phyloP scores from a whole-genome alignment of 2,113 vertebrate genomes.

The Solenodon paradoxus region DNA sequence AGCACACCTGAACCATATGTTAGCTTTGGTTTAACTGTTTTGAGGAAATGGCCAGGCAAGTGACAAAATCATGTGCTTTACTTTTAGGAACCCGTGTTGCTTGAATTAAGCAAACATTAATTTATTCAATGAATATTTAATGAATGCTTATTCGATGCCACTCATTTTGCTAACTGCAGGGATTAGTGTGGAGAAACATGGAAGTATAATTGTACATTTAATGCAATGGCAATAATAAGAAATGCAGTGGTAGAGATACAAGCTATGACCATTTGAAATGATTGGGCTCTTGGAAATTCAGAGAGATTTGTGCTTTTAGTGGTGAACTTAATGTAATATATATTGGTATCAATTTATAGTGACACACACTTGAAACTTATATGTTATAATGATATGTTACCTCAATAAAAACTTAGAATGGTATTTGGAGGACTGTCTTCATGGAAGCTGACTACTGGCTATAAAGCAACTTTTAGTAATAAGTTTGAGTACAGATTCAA shows the following conservation, averaged over 20 bases:
- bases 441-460: not conserved
- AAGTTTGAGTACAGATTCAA: not conserved
- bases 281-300: not conserved
- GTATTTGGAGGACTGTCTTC: too few relatives aligned
- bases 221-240: not conserved
- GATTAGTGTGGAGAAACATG: not conserved
- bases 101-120: not conserved
- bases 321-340: too few relatives aligned
- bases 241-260: not conserved
- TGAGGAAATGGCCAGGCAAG: too few relatives aligned
- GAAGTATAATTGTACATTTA: not conserved
- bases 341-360: too few relatives aligned
- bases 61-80: too few relatives aligned
- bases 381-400: too few relatives aligned
- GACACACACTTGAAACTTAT: too few relatives aligned
- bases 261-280: not conserved
- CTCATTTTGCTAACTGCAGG: slow-evolving; percentile 1
- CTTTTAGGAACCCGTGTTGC: not conserved
- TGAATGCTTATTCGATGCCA: not conserved
- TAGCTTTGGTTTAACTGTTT: too few relatives aligned
- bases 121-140: slow-evolving; percentile 37
- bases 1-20: too few relatives aligned
- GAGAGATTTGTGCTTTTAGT: too few relatives aligned
- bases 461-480: not conserved
- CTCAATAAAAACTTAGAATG: too few relatives aligned